Evolutionary conservation across 2,797 vertebrate genomes (phyloP), one percentile per base, ranked within the genome.

Genomic region (Pangasius krempfi): DNA sequence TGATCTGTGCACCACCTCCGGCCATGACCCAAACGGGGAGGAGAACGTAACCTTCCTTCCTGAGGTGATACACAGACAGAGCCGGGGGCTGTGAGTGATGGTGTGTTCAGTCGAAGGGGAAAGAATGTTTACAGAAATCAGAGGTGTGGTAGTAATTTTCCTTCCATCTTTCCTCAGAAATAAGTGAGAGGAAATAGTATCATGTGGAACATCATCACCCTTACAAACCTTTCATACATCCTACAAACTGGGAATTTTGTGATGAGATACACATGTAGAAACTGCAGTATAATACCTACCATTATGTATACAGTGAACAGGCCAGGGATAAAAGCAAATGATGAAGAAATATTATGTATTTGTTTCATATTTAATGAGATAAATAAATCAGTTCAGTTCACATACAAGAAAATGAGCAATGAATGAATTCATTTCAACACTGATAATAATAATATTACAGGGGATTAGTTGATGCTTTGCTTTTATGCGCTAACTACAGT

Each of bases 1-100:
- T 75, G 66, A 88, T 80, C 85, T 1, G 64, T 89, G 70, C 70
- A 40, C 14, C 64, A 76, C 47, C 50, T 73, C 47, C 68, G 89
- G 87, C 85, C 91, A 84, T 92, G 92, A 93, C 92, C 92, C 92
- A 89, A 30, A 85, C 20, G 89, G 93, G 93, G 80, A 90, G 92
- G 91, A 92, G 79, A 60, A 86, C n/a, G 75, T 84, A 82, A 64
- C 73, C 91, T 94, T 96, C 94, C 95, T 95, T 94, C 93, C 88
- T 88, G n/a, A n/a, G 27, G 83, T 90, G 87, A 75, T 56, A 80
- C 75, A 27, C 22, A 20, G 30, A 13, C 47, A 79, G 78, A 50
- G 33, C 54, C 25, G 86, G 86, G 83, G 68, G 37, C 73, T 70
- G 76, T 18, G 70, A 88, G 44, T 90, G 90, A 91, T 89, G 89